Conservation (phyloP, 2,113 vertebrate genomes). For the Meleagris gallopavo region DNA sequence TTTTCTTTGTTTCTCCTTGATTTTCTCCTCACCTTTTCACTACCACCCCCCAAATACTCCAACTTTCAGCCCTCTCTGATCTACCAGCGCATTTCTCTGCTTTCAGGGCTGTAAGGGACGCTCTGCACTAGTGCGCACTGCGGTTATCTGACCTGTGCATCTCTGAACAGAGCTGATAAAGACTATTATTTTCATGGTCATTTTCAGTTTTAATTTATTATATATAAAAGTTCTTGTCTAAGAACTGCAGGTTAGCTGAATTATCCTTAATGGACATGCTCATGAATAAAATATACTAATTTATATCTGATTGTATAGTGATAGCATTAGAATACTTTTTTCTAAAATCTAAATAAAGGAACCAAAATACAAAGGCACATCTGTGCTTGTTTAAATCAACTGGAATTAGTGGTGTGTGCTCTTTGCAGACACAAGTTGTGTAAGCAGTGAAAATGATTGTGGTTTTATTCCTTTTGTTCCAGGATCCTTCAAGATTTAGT, state of each 20-base stretch:
- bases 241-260: not conserved
- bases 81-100: not conserved
- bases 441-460: not conserved
- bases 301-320: slow-evolving; percentile 2
- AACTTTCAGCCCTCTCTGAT: not conserved
- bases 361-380: not conserved
- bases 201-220: slow-evolving; percentile 3
- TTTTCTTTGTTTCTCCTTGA: not conserved
- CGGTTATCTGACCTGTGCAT: not conserved
- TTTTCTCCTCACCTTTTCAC: not conserved
- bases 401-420: not conserved
- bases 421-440: not conserved
- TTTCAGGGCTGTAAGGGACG: accelerated
- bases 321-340: not conserved
- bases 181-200: not conserved
- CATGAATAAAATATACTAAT: not conserved
- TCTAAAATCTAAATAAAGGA: not conserved
- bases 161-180: not conserved
- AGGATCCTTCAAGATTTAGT: not conserved
- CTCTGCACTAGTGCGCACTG: not conserved
- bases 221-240: not conserved
- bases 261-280: not conserved
- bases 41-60: accelerated
- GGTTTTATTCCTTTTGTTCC: not conserved
- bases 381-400: not conserved